A percentile compares a stretch with the other conserved stretches of the same genome.
These are phyloP conservation scores for Siniperca knerii DNA, from an alignment of 2,113 vertebrate genomes.

Conservation along the genomic window DNA sequence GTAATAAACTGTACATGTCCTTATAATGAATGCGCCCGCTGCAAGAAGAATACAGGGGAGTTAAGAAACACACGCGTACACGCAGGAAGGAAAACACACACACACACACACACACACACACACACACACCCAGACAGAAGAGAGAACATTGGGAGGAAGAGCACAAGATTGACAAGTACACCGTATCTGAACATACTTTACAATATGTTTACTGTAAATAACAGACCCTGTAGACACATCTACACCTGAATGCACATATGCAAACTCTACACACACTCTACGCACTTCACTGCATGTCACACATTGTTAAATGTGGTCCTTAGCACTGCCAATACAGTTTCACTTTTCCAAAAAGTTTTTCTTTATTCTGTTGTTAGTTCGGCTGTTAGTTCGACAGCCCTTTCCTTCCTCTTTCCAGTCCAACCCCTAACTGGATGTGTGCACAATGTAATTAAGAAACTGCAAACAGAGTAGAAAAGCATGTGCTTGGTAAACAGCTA, in stretches of 20 bases:
- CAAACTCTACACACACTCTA: conserved; percentile 2
- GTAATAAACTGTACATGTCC: conserved; percentile 99
- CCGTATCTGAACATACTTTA: conserved; percentile 68
- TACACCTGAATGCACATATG: conserved; percentile 24
- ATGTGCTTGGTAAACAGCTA: conserved; percentile 48
- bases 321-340: neutral
- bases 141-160: conserved; percentile 80
- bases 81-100: conserved; percentile 72
- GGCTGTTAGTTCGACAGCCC: neutral
- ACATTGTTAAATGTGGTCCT: conserved; percentile 21
- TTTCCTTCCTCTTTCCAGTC: conserved; percentile 9
- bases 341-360: neutral
- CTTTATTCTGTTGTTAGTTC: neutral
- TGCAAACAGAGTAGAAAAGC: conserved; percentile 46
- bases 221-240: conserved; percentile 34
- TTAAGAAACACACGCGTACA: conserved; percentile 86
- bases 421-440: conserved; percentile 37
- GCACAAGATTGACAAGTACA: conserved; percentile 78
- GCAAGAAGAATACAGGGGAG: conserved; percentile 93
- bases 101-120: conserved; percentile 18
- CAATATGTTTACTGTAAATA: conserved; percentile 49
- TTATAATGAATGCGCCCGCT: conserved; percentile 98
- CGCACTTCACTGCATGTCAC: conserved; percentile 28
- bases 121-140: conserved; percentile 72
- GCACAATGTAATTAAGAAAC: conserved; percentile 57